A percentile compares a stretch with the other conserved stretches of the same genome.
These are phyloP conservation scores for Penaeus japonicus DNA, from an alignment of 1,140 invertebrate genomes.

Conservation along the genomic window DNA sequence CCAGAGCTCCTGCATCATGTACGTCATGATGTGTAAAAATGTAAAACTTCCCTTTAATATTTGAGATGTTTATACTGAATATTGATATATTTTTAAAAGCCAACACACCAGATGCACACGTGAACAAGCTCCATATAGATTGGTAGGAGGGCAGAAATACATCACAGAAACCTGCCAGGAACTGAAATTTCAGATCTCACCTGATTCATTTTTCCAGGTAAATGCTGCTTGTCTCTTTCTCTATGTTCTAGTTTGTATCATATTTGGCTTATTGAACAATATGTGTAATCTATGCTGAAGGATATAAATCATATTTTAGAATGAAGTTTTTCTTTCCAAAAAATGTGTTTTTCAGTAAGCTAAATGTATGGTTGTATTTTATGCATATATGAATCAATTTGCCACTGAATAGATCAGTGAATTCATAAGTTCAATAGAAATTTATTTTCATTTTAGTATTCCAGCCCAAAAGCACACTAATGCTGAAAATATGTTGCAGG, in stretches of 20 bases:
- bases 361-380: neutral
- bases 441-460: neutral
- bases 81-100: conserved; percentile 59
- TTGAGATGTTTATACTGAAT: neutral
- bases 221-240: neutral
- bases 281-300: neutral
- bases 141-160: conserved; percentile 62
- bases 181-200: conserved; percentile 63
- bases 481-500: conserved; percentile 57
- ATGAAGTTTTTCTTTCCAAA: neutral
- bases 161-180: conserved; percentile 61
- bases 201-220: conserved; percentile 64
- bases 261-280: neutral
- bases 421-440: neutral
- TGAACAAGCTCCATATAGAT: conserved; percentile 62
- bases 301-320: neutral
- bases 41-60: neutral
- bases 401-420: neutral
- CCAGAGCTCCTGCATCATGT: too few relatives aligned
- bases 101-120: conserved; percentile 62
- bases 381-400: neutral
- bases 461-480: too few relatives aligned
- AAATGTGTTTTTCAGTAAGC: neutral
- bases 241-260: neutral
- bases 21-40: too few relatives aligned